Base-by-base conservation (phyloP, 2,113 vertebrate genomes). In the Calyptommatus sinebrachiatus region DNA sequence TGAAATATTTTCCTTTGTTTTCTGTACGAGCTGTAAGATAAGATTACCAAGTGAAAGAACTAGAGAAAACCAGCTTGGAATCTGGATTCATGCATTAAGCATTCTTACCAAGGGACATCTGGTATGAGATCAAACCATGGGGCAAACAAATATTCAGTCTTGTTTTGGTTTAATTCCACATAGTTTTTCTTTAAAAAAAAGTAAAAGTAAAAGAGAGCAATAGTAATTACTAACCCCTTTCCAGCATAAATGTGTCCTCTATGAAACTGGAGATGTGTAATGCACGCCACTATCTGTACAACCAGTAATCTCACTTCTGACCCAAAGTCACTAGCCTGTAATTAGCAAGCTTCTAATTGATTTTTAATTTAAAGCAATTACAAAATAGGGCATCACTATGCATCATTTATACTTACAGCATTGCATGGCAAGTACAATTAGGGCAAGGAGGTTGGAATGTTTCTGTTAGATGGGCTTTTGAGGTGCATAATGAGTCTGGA, bases 291-390 rank as follows among this genome's bases (percentile, higher is more conserved):
- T 87, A 66, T 85, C 53, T 87, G 83, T 78, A 74, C 86, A 70
- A 8, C 50, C 31, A 3, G 78, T 85, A 88, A 81, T 84, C 89
- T 89, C 83, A 82, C 87, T 81, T 89, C 76, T 91, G 91, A 90
- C 87, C 90, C 79, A 77, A 20, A 87, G 86, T 88, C 77, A 76
- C 81, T 87, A 77, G 68, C 72, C 84, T 87, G 84, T 91, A 91
- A 90, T 91, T 78, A 91, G 89, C 71, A 80, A 82, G 86, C 80
- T 78, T 86, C 89, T 89, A 91, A 90, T 87, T 90, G 92, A 89
- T 89, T 93, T 93, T 93, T 89, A 90, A 92, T 91, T 91, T 91
- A 91, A 88, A 87, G 85, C 89, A 87, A 86, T 89, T 88, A 90
- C 89, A 84, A 89, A 89, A 82, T 80, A 88, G 85, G 78, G 75